Percentiles rank a stretch among this genome's conserved stretches.
phyloP scores from a whole-genome alignment of 64 coral and sea anemone genomes.

The Pachyseris speciosa region DNA sequence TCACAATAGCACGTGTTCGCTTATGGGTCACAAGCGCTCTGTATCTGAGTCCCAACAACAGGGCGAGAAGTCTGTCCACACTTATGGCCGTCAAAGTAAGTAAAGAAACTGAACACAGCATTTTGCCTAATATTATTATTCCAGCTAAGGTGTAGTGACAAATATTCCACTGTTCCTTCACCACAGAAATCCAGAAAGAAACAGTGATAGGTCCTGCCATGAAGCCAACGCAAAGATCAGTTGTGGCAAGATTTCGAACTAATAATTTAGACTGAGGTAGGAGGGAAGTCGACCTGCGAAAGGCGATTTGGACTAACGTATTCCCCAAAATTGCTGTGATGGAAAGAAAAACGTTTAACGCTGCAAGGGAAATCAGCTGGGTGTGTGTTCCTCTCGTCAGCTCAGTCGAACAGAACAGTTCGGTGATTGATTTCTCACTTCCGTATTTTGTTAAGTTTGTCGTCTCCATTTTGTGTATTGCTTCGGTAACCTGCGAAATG shows the following conservation, averaged over 20 bases:
- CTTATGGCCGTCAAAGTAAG: no score
- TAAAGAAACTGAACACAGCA: no score
- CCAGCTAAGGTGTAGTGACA: background rate
- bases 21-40: no score
- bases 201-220: background rate
- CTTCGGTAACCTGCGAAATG: no score
- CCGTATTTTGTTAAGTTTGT: background rate
- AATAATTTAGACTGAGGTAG: background rate
- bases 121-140: no score
- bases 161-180: background rate
- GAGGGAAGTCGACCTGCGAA: background rate
- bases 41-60: no score
- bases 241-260: background rate
- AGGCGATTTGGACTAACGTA: background rate
- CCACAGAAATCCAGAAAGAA: background rate
- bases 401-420: background rate
- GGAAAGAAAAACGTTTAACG: background rate
- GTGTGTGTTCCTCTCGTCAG: background rate
- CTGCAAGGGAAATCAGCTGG: background rate
- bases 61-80: no score
- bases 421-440: background rate
- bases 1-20: no score
- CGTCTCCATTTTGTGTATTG: background rate
- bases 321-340: background rate
- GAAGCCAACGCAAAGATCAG: no score